A percentile compares a stretch with the other conserved stretches of the same genome.
These are phyloP conservation scores for Intellagama lesueurii DNA, from an alignment of 2,797 vertebrate genomes.

Conservation along the genomic window DNA sequence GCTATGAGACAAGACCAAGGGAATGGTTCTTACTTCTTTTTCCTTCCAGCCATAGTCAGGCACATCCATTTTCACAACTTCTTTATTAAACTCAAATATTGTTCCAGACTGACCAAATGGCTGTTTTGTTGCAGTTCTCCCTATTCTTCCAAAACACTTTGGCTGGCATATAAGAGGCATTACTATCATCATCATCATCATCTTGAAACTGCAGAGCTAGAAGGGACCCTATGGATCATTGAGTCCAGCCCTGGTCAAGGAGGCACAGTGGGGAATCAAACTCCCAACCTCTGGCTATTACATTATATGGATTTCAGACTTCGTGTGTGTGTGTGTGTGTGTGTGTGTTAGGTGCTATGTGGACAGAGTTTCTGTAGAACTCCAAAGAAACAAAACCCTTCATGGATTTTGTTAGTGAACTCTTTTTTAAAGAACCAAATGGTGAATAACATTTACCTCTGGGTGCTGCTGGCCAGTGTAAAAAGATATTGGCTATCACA, in stretches of 20 bases:
- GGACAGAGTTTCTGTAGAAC: background rate
- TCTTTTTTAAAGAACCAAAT: background rate
- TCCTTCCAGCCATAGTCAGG: background rate
- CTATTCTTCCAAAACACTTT: background rate
- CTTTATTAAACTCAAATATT: background rate
- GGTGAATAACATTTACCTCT: fast-evolving
- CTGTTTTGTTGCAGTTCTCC: background rate
- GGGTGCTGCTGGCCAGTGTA: slow-evolving; percentile 5
- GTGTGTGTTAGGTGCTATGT: background rate
- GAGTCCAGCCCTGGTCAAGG: too few relatives aligned
- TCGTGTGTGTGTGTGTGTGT: too few relatives aligned
- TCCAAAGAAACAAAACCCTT: background rate
- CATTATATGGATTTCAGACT: too few relatives aligned
- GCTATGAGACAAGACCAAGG: background rate
- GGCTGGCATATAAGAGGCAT: background rate
- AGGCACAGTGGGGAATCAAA: too few relatives aligned
- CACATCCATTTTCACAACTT: background rate
- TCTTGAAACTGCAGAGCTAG: too few relatives aligned
- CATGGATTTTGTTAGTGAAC: background rate
- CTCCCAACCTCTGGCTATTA: too few relatives aligned
- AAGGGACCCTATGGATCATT: too few relatives aligned
- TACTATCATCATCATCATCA: background rate
- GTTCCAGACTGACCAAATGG: background rate
- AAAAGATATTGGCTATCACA: slow-evolving; percentile 21
- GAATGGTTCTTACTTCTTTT: background rate